phyloP scores from a whole-genome alignment of 2,888 invertebrate species.

The Cataglyphis livida region DNA sequence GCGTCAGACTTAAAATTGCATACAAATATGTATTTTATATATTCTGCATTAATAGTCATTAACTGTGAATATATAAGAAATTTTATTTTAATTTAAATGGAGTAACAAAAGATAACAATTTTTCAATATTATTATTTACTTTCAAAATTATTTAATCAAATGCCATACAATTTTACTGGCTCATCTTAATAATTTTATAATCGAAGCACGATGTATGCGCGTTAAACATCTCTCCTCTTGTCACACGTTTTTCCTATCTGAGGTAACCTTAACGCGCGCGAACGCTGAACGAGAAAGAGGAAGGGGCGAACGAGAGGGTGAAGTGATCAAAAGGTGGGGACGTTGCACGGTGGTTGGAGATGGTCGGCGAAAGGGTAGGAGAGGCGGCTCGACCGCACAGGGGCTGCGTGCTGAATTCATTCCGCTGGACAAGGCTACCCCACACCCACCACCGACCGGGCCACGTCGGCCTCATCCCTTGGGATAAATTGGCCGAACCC shows the following conservation, averaged over 20 bases:
- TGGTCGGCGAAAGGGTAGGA: conserved; percentile 61
- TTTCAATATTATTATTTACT: neutral
- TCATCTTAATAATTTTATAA: neutral
- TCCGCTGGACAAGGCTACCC: conserved; percentile 82
- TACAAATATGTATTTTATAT: neutral
- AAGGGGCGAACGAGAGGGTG: conserved; percentile 59
- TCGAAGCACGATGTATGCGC: neutral
- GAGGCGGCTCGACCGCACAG: conserved; percentile 74
- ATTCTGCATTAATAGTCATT: neutral
- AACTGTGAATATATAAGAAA: neutral
- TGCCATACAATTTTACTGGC: neutral
- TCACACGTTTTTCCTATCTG: conserved; percentile 47
- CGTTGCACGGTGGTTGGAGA: conserved; percentile 66
- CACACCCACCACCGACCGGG: conserved; percentile 72
- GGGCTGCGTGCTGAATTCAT: conserved; percentile 82
- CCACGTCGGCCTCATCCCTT: conserved; percentile 81
- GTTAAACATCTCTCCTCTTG: conserved; percentile 21
- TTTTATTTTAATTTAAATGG: neutral
- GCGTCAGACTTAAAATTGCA: neutral
- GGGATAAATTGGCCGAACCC: conserved; percentile 85
- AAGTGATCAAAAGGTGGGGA: conserved; percentile 63
- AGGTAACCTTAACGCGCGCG: conserved; percentile 63
- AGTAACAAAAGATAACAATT: neutral
- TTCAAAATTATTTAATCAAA: neutral
- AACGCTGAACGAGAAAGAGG: conserved; percentile 49